phyloP scores from a whole-genome alignment of 1,140 invertebrate genomes.

The Hypothenemus hampei region DNA sequence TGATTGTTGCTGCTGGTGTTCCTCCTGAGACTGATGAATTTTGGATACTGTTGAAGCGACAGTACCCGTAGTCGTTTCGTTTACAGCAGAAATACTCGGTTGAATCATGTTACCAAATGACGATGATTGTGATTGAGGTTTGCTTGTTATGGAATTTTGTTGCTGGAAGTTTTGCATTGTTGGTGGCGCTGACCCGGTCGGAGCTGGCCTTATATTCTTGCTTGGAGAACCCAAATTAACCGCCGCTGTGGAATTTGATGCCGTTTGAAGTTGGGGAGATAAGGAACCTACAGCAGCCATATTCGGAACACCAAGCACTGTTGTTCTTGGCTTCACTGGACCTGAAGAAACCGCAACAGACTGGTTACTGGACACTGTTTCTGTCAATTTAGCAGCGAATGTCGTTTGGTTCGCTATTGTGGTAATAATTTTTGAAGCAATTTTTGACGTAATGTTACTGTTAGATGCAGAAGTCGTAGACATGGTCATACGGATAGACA shows the following conservation, averaged over 20 bases:
- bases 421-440: conserved; percentile 47
- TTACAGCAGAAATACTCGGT: too few species aligned
- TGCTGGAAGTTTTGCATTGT: conserved; percentile 45
- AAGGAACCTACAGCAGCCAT: conserved; percentile 13
- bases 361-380: conserved; percentile 29
- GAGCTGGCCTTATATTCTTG: conserved; percentile 50
- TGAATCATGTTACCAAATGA: background rate
- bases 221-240: conserved; percentile 47
- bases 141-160: conserved; percentile 8
- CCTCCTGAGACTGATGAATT: too few species aligned
- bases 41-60: background rate
- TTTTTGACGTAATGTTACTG: conserved; percentile 39
- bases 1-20: conserved; percentile 17
- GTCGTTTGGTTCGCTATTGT: conserved; percentile 50
- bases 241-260: background rate
- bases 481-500: conserved; percentile 2
- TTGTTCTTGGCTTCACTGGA: conserved; percentile 18
- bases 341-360: too few species aligned
- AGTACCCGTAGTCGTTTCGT: background rate
- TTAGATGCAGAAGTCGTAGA: conserved; percentile 35
- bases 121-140: background rate
- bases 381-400: conserved; percentile 59
- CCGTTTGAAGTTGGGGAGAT: conserved; percentile 23
- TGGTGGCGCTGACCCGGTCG: conserved; percentile 49
- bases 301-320: conserved; percentile 16